Percentiles rank a stretch among this genome's conserved stretches.
Evolutionary conservation across 2,888 invertebrate species (phyloP).

Genomic region (Macrophya alboannulata): DNA sequence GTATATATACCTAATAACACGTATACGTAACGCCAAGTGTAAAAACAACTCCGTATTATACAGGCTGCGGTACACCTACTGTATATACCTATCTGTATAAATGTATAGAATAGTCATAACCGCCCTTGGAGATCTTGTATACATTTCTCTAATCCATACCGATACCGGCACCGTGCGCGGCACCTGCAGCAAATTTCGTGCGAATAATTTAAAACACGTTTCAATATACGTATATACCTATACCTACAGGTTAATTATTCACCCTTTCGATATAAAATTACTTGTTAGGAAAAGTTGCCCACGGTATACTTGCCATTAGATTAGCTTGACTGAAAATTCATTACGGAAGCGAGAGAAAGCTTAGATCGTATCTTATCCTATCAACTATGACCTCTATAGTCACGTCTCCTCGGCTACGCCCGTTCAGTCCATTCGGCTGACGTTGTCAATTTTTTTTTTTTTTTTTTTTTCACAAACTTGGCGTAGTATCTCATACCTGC

Average conservation of each 20-base stretch:
- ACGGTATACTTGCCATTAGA: neutral
- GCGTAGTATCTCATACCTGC: neutral
- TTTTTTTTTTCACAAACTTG: neutral
- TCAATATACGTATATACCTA: neutral
- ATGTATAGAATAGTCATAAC: neutral
- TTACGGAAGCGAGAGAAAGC: constrained; percentile 36
- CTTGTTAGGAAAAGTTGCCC: neutral
- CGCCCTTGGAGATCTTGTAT: constrained; percentile 4
- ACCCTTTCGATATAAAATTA: neutral
- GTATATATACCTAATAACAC: neutral
- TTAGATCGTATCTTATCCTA: constrained; percentile 34
- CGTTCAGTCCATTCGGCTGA: neutral
- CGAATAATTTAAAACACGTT: constrained; percentile 1
- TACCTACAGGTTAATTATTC: neutral
- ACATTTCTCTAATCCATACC: neutral
- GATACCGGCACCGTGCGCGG: neutral
- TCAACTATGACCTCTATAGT: constrained; percentile 31
- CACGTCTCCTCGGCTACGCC: constrained; percentile 20
- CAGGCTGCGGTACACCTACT: neutral
- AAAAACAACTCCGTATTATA: neutral
- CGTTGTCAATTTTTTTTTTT: neutral
- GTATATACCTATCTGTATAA: neutral
- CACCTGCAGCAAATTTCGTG: neutral
- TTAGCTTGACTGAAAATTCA: constrained; percentile 17
- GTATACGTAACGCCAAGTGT: constrained; percentile 32